Evolutionary conservation across 2,888 invertebrate species (phyloP), one percentile per base, ranked within the genome.

Genomic region (Drosophila hamatofila): DNA sequence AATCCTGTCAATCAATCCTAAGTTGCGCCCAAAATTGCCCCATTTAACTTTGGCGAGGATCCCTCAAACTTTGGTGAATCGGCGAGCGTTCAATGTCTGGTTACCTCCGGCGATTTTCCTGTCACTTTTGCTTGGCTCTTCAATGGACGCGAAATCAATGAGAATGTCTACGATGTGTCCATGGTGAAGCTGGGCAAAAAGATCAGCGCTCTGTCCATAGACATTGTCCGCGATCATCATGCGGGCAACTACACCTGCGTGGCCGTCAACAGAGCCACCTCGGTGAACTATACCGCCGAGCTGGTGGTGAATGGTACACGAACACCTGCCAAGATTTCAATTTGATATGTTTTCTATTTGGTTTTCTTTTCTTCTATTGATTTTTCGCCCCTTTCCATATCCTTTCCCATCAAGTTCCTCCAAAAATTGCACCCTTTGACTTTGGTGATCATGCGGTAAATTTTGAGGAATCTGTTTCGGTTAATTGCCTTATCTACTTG

Each of bases 11-110:
- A 21, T 56, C 21, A 12, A 14, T 12, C 52, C 23, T 16, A 68
- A 96, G 96, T 96, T 93, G 94, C 95, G 88, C 96, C 96, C 73
- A 95, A 95, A 94, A 96, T 96, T 89, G 94, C 95, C 75, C 95
- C 95, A 72, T 96, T 96, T 91, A 92, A 94, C 74, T 96, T 96
- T 88, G 96, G 96, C 70, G 95, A 95, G 67, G 95, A 95, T 88
- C 94, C 95, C 86, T 93, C 94, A 82, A 94, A 95, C 93, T 93
- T 94, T 84, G 94, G 94, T 66, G 96, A 96, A 92, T 94, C 95
- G 72, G 92, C 94, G 57, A 94, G 94, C 73, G 93, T 95, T 25
- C 94, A 94, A 80, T 95, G 95, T 89, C 93, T 94, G 75, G 94
- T 95, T 73, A 93, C 94, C 69, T 94, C 94, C 78, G 95, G 96